Conservation (phyloP, 2,113 vertebrate species). For the Nannobrachium achirus region DNA sequence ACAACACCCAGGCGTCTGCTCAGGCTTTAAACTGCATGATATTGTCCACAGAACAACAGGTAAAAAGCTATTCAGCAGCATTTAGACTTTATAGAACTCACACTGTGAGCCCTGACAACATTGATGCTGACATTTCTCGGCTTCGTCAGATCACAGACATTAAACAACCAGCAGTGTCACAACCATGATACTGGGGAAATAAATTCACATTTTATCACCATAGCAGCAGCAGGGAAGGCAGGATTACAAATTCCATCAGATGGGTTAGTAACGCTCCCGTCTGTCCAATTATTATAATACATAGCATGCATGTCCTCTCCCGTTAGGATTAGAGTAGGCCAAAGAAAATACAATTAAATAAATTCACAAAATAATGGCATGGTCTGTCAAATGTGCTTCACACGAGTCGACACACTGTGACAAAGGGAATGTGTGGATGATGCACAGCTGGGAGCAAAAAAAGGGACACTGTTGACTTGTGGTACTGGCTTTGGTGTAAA, state of each 20-base stretch:
- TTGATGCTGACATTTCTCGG: not conserved
- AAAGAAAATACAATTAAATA: not conserved
- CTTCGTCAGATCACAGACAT: not conserved
- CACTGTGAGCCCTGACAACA: no score
- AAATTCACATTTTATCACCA: slow-evolving; percentile 20
- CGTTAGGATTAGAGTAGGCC: not conserved
- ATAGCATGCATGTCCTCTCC: not conserved
- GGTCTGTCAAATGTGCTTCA: not conserved
- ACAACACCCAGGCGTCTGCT: no score
- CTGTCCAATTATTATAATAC: not conserved
- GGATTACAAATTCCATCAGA: slow-evolving; percentile 23
- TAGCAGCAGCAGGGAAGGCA: not conserved
- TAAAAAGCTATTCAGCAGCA: not conserved
- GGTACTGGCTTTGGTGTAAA: slow-evolving; percentile 14
- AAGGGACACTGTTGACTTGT: slow-evolving; percentile 6
- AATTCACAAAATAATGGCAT: no score
- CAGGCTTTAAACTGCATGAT: no score
- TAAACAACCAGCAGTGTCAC: slow-evolving; percentile 6
- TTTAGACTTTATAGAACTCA: slow-evolving; percentile 4
- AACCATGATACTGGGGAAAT: not conserved
- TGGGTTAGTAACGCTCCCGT: slow-evolving; percentile 15
- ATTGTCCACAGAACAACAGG: not conserved
- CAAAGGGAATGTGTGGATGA: slow-evolving; percentile 5
- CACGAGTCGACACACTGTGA: no score
- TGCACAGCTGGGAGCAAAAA: not conserved